A percentile compares a stretch with the other conserved stretches of the same genome.
Conservation (phyloP, 2,113 vertebrate species). For the Sitta europaea region DNA sequence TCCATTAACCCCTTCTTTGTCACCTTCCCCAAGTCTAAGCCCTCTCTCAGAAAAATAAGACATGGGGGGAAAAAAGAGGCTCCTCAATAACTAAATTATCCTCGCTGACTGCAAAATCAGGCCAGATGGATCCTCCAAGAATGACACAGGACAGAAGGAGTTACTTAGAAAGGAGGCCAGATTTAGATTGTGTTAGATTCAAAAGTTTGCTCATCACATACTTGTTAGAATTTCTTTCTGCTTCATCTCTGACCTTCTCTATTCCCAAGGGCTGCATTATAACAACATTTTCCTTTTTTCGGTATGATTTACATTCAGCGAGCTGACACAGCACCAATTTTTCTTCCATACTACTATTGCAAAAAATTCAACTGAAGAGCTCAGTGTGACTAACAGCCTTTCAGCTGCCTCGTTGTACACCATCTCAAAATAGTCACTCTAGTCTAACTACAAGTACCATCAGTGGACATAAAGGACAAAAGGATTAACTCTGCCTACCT, state of each 20-base stretch:
- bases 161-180: neutral
- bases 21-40: neutral
- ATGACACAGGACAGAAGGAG: neutral
- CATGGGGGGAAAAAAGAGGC: neutral
- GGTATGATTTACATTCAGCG: neutral
- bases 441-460: neutral
- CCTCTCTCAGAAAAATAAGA: neutral
- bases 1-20: neutral
- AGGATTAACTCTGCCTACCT: neutral
- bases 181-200: neutral
- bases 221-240: neutral
- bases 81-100: neutral
- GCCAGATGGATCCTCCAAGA: neutral
- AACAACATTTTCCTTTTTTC: conserved; percentile 9
- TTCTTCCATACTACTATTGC: neutral
- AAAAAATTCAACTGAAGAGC: neutral
- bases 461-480: neutral
- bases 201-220: neutral
- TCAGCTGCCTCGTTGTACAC: neutral
- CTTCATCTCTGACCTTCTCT: conserved; percentile 9
- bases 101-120: neutral
- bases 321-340: conserved; percentile 24
- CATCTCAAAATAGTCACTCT: neutral
- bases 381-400: neutral
- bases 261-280: neutral